Evolutionary conservation across 1,140 invertebrate species (phyloP).

Genomic region (Colletes gigas): DNA sequence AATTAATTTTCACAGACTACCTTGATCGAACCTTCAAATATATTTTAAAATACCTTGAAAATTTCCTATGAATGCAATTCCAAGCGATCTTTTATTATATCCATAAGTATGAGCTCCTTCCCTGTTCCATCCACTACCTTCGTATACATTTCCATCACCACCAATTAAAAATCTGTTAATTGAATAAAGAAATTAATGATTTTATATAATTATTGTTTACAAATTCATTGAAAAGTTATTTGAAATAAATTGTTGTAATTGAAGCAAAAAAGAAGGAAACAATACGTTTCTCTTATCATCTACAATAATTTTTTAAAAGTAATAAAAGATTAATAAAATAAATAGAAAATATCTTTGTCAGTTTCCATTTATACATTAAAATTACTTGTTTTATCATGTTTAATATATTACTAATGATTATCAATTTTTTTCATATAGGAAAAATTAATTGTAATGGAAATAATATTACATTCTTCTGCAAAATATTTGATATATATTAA

Average conservation of each 20-base stretch:
- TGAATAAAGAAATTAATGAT: conserved; percentile 1
- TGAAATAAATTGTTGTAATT: background rate
- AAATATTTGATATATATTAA: background rate
- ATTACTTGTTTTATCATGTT: too few species aligned
- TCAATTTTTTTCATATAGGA: too few species aligned
- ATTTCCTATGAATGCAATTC: conserved; percentile 80
- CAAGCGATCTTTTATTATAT: conserved; percentile 79
- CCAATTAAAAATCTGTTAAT: conserved; percentile 82
- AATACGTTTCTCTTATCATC: background rate
- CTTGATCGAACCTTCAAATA: background rate
- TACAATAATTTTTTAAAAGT: too few species aligned
- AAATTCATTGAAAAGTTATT: background rate
- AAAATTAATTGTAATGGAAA: too few species aligned
- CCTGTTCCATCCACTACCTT: conserved; percentile 88
- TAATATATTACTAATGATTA: too few species aligned
- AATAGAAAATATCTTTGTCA: too few species aligned
- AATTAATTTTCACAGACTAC: too few species aligned
- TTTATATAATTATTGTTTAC: background rate
- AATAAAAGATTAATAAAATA: too few species aligned
- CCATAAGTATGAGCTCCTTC: conserved; percentile 86
- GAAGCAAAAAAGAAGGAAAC: background rate
- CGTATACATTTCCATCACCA: conserved; percentile 89
- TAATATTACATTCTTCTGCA: background rate
- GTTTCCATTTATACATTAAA: too few species aligned
- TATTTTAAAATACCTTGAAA: conserved; percentile 65